Base-by-base conservation (phyloP, 2,797 vertebrate species). In the Eospalax fontanierii region DNA sequence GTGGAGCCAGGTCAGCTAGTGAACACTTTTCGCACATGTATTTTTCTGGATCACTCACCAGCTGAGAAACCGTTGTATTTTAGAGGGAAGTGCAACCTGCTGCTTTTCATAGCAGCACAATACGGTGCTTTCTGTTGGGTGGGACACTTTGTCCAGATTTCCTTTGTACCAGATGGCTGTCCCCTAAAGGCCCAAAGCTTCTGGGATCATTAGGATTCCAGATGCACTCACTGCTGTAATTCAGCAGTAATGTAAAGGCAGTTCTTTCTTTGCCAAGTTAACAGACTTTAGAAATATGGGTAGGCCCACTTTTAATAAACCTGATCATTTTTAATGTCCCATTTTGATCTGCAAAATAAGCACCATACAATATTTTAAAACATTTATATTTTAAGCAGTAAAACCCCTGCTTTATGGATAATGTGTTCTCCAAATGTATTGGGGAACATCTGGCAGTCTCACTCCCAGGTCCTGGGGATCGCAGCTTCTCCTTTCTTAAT, bases 401-500 rank as follows among this genome's bases (percentile, higher is more conserved):
- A 97, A 97, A 80, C 21, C 40, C 3, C 63, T 83, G 5, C 1
- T 18, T 40, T 83, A 86, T 59, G 91, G 95, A 76, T 46, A 61
- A 50, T 35, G 4, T 24, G 75, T 94, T 95, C 92, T 95, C 70
- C 93, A 97, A 98, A 94, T 85, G 18, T 40, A 73, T 78, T 83
- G 57, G 50, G 86, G 71, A 83, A 95, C 65, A 90, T 95, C 92
- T 95, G 78, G 97, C 71, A 81, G 90, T 90, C 70, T 68, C 90
- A 95, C 86, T 97, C 88, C 75, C 75, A 93, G 59, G 93, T 71
- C 33, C n/a, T 65, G 90, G 66, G 76, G 95, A 79, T 95, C 74
- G 93, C 66, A 46, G 1, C 11, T 7, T 95, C 90, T 97, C 80
- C 70, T 89, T 54, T 97, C 90, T 96, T 96, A 95, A 96, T 43